These are phyloP conservation scores for Phoebastria nigripes DNA, from an alignment of 2,797 vertebrate species.

Conservation along the genomic window DNA sequence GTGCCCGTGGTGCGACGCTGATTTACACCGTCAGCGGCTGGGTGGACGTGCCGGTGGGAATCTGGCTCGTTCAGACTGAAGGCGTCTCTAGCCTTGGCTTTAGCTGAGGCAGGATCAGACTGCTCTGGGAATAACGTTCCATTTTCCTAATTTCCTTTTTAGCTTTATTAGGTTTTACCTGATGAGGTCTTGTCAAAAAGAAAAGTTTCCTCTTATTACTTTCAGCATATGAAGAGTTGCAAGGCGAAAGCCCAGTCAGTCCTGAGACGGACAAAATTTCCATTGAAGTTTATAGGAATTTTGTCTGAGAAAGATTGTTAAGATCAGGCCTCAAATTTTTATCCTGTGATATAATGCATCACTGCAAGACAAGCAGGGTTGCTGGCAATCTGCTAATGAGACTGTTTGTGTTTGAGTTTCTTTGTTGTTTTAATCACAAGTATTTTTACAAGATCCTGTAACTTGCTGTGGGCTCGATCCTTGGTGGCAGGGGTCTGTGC, in stretches of 20 bases:
- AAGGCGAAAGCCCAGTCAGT: neutral
- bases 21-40: fast-evolving
- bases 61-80: neutral
- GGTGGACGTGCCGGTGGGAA: neutral
- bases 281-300: conserved; percentile 14
- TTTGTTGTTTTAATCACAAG: neutral
- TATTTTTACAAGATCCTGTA: neutral
- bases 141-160: conserved; percentile 73
- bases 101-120: conserved; percentile 10
- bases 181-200: conserved; percentile 72
- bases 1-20: neutral
- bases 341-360: neutral
- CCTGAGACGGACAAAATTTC: neutral
- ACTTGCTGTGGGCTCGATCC: neutral
- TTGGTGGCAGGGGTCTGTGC: neutral
- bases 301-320: neutral
- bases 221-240: conserved; percentile 21
- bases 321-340: neutral
- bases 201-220: conserved; percentile 56
- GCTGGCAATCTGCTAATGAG: neutral
- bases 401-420: neutral
- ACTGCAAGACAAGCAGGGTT: neutral
- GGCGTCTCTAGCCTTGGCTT: neutral
- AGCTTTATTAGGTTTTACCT: conserved; percentile 74
- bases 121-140: conserved; percentile 60